These are phyloP conservation scores for Zeuzera pyrina DNA, from an alignment of 2,888 invertebrate genomes.

Conservation along the genomic window DNA sequence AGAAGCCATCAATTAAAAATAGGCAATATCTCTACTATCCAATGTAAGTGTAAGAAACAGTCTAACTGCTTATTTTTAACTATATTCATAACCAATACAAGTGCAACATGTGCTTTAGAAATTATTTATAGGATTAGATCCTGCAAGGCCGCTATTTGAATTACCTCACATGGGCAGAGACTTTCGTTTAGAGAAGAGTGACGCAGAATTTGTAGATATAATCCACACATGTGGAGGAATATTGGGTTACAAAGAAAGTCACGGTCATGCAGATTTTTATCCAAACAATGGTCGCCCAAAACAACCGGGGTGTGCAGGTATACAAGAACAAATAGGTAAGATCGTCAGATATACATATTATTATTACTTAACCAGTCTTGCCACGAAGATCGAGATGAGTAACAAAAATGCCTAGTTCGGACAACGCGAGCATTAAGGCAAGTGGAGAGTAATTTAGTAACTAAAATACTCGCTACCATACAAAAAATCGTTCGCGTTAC, in stretches of 20 bases:
- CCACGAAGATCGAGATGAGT: slow-evolving; percentile 5
- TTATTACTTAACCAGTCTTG: slow-evolving; percentile 3
- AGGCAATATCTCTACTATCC: too few species aligned
- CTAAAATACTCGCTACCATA: too few species aligned
- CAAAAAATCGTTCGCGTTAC: too few species aligned
- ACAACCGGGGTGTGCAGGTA: slow-evolving; percentile 78
- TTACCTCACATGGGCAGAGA: slow-evolving; percentile 39
- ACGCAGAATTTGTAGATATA: slow-evolving; percentile 82
- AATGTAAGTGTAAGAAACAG: too few species aligned
- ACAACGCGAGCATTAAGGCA: too few species aligned
- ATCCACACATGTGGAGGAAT: slow-evolving; percentile 81
- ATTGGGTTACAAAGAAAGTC: slow-evolving; percentile 72
- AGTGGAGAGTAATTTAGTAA: too few species aligned
- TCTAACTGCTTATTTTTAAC: too few species aligned
- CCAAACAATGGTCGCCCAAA: slow-evolving; percentile 78
- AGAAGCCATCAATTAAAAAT: too few species aligned
- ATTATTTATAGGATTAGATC: slow-evolving; percentile 77
- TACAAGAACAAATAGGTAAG: slow-evolving; percentile 44
- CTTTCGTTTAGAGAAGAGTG: slow-evolving; percentile 70
- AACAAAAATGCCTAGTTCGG: slow-evolving; percentile 3
- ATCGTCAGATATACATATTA: slow-evolving; percentile 2
- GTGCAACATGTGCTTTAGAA: too few species aligned
- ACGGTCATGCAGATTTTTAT: slow-evolving; percentile 83
- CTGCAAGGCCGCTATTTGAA: slow-evolving; percentile 78
- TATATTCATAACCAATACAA: too few species aligned